Base-by-base conservation (phyloP, 2,888 invertebrate species). In the Sesia bembeciformis region DNA sequence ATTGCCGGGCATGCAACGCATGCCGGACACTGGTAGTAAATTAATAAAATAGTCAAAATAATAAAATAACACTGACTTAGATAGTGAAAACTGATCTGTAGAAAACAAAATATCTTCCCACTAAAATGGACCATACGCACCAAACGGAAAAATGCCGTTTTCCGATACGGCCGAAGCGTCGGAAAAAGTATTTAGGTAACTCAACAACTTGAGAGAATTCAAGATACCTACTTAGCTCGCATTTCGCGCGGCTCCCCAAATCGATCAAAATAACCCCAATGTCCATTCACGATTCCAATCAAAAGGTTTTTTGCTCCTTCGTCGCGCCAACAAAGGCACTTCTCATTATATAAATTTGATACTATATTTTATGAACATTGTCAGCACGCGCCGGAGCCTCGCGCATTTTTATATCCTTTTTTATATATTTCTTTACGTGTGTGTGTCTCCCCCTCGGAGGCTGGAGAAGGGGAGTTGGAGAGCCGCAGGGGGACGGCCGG, bases 311-410 rank as follows among this genome's bases (percentile, higher is more conserved):
- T 75, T 76, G 63, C 64, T 67, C 59, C 73, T 72, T 74, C 69
- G 76, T 59, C 74, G 74, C 71, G 75, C 78, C 77, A 78, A 79
- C 78, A 80, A 83, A 78, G 70, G 73, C 66, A 76, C 78, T 79
- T 74, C 78, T 78, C 70, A 75, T 79, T 46, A 46, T 8, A 46
- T 46, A 46, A 81, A 82, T 82, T 83, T 84, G 81, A 87, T 85
- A 79, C 81, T 80, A 79, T 81, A 83, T 81, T 85, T 83, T 78
- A 82, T 81, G 76, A 56, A 66, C 61, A 75, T 81, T 81, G 81
- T 80, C 71, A 76, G 81, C 87, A 85, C 86, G 87, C 86, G 85
- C 81, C 74, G 62, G 58, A 60, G 65, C 65, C 74, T 68, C 70
- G 69, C 65, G 66, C 69, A 78, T 78, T 77, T 84, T 82, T 77